Evolutionary conservation across 2,113 vertebrate species (phyloP).

Genomic region (Prunella himalayana): DNA sequence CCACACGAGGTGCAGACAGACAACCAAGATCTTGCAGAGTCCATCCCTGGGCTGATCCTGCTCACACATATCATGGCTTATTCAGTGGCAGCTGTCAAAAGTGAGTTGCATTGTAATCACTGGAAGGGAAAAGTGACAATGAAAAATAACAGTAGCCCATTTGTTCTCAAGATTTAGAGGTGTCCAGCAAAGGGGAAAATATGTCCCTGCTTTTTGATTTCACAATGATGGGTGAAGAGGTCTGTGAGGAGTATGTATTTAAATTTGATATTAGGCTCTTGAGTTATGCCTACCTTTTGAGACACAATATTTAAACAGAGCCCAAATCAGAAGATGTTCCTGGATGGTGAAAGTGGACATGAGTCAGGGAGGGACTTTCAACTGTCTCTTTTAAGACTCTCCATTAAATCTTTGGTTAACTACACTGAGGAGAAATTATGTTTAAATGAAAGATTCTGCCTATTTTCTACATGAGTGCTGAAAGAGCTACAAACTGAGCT

Average conservation of each 20-base stretch:
- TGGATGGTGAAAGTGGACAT: background rate
- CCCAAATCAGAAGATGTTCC: background rate
- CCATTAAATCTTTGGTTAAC: background rate
- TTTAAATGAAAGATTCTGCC: background rate
- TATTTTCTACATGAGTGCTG: background rate
- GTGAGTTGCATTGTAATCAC: background rate
- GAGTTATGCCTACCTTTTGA: background rate
- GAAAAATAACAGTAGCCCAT: background rate
- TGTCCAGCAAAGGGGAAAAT: background rate
- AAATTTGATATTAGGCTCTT: background rate
- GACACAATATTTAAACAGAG: background rate
- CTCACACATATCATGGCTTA: background rate
- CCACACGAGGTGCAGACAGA: background rate
- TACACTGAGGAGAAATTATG: background rate
- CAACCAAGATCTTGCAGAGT: background rate
- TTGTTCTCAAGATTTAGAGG: background rate
- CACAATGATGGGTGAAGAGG: background rate
- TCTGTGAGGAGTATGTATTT: background rate
- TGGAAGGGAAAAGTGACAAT: background rate
- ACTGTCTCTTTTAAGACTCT: background rate
- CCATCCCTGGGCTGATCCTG: background rate
- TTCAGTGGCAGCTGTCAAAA: background rate
- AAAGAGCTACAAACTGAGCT: background rate
- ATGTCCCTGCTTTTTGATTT: background rate
- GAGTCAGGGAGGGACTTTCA: background rate